Evolutionary conservation across 2,113 vertebrate species (phyloP).

Genomic region (Pampusana beccarii): DNA sequence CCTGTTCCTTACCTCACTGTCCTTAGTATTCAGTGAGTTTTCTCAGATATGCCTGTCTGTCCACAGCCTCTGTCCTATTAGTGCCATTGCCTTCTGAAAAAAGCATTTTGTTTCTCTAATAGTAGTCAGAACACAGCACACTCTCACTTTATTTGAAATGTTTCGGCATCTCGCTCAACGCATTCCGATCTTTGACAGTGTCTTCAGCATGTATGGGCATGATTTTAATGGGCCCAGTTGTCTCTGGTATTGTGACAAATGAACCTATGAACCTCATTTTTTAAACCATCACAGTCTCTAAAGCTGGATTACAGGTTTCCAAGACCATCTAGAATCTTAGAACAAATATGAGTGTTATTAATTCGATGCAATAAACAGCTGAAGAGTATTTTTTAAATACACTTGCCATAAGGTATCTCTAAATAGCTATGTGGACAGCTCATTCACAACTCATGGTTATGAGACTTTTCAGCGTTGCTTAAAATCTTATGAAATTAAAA

Average conservation of each 20-base stretch:
- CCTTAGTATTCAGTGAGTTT: neutral
- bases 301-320: neutral
- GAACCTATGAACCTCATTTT: neutral
- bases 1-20: neutral
- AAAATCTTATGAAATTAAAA: neutral
- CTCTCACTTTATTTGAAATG: neutral
- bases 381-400: neutral
- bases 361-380: neutral
- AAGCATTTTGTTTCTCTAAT: neutral
- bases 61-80: neutral
- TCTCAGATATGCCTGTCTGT: neutral
- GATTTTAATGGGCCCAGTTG: neutral
- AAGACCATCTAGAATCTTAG: neutral
- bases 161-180: neutral
- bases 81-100: neutral
- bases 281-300: neutral
- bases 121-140: neutral
- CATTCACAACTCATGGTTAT: neutral
- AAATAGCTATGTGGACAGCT: neutral
- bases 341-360: neutral
- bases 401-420: neutral
- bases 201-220: neutral
- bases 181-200: neutral
- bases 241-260: slow-evolving; percentile 4
- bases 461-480: neutral